Percentiles rank a stretch among this genome's conserved stretches.
phyloP scores from a whole-genome alignment of 1,140 invertebrate species.

The Brachionus sp. region DNA sequence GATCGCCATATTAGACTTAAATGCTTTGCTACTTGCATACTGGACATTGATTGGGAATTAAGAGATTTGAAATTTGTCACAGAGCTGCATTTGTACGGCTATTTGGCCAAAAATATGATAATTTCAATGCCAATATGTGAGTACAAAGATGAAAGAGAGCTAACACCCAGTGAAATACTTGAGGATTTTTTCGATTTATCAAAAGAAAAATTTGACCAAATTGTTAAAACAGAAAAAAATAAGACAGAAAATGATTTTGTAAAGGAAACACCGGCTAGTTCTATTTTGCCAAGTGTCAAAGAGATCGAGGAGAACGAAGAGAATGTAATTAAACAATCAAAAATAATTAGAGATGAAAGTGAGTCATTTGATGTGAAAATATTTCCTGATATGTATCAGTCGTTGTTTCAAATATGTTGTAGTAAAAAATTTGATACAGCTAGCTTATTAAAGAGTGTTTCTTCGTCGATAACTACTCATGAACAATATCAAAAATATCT shows the following conservation, averaged over 20 bases:
- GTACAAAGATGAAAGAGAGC: background rate
- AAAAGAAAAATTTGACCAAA: constrained; percentile 8
- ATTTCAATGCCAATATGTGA: background rate
- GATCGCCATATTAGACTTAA: background rate
- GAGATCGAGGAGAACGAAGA: background rate
- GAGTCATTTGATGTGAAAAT: constrained; percentile 34
- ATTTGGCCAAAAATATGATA: background rate
- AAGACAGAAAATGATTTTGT: background rate
- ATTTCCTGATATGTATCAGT: constrained; percentile 32
- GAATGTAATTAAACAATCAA: background rate
- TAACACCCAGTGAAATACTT: background rate
- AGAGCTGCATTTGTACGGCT: background rate
- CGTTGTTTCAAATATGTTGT: constrained; percentile 9
- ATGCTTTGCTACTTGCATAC: background rate
- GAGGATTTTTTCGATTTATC: constrained; percentile 19
- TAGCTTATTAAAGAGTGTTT: constrained; percentile 23
- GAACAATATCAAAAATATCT: constrained; percentile 37
- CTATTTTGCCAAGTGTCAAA: background rate
- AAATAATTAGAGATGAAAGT: background rate
- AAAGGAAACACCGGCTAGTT: background rate
- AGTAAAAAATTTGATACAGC: constrained; percentile 22
- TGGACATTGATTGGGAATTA: constrained; percentile 25
- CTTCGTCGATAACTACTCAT: background rate
- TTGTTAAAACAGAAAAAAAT: background rate
- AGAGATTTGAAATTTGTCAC: background rate